Evolutionary conservation across 2,797 vertebrate species (phyloP), one percentile per base, ranked within the genome.

Genomic region (Petrocephalus schoutedeni): DNA sequence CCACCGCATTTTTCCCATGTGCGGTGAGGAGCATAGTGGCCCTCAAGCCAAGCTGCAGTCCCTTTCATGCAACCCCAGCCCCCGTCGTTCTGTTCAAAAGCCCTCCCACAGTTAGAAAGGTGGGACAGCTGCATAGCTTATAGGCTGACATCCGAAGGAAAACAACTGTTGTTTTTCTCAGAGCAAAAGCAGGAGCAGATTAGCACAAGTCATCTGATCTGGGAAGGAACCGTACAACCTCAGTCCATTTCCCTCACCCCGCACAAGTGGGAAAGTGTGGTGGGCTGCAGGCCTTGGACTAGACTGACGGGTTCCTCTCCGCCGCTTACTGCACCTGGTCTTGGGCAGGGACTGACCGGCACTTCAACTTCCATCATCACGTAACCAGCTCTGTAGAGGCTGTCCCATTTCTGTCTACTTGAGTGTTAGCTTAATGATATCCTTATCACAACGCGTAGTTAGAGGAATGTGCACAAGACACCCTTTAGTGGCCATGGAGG

Each of bases 191-290:
- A 83, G 45, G 86, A 87, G 54, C 21, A 36, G 80, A 87, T 89
- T 82, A 87, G 41, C 61, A n/a, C 12, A 51, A 74, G 86, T 87
- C 58, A 87, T 89, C 80, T 87, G 88, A 89, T 89, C 82, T 85
- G 86, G 88, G 86, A 87, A 85, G 77, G 80, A 87, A 64, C 16
- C 16, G 49, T 36, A 23, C 74, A n/a, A 82, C 88, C 59, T 89
- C 85, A 83, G 59, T 83, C 56, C 45, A 74, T 87, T 77, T 77
- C 36, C 80, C 58, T 28, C 57, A 41, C 59, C 21, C 23, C 28
- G 51, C 41, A 51, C 51, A 67, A 32, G 74, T 36, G 85, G 56
- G 74, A 57, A 12, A 61, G 64, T 2, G 14, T 0, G 14, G 16
- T 3, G 10, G 86, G 64, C 16, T n/a, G 14, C 10, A 9, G 45